phyloP scores from a whole-genome alignment of 2,888 invertebrate species.

The Deilephila elpenor region DNA sequence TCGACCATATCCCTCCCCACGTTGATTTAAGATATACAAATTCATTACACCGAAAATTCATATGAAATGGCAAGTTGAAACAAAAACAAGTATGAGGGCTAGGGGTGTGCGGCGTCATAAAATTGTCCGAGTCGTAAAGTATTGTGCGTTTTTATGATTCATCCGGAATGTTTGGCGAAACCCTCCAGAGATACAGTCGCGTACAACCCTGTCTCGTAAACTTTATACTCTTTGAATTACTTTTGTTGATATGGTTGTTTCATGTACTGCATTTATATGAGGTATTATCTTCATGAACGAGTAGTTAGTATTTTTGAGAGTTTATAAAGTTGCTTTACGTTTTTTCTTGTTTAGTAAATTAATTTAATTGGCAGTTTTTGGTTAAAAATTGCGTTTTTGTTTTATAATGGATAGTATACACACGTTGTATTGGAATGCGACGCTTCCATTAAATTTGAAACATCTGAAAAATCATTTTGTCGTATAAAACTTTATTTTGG shows the following conservation, averaged over 20 bases:
- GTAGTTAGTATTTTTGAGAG: background rate
- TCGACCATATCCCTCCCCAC: too few relatives aligned
- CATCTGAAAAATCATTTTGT: background rate
- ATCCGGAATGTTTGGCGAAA: constrained; percentile 72
- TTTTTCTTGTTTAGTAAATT: too few relatives aligned
- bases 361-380: background rate
- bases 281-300: background rate
- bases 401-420: background rate
- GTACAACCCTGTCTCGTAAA: constrained; percentile 49
- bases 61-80: constrained; percentile 29
- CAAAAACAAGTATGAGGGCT: constrained; percentile 43
- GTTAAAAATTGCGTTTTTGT: background rate
- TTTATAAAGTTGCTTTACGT: too few relatives aligned
- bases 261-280: constrained; percentile 3
- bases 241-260: constrained; percentile 1
- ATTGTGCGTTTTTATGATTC: constrained; percentile 83
- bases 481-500: too few relatives aligned
- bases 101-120: constrained; percentile 61
- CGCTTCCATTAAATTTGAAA: too few relatives aligned
- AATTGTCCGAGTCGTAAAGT: constrained; percentile 76
- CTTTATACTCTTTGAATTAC: constrained; percentile 41
- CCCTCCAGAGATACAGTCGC: constrained; percentile 63
- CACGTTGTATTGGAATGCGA: too few relatives aligned
- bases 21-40: background rate
- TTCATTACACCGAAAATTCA: background rate